Base-by-base conservation (phyloP, 1,140 invertebrate genomes). In the Pseudomyrmex pallidus region DNA sequence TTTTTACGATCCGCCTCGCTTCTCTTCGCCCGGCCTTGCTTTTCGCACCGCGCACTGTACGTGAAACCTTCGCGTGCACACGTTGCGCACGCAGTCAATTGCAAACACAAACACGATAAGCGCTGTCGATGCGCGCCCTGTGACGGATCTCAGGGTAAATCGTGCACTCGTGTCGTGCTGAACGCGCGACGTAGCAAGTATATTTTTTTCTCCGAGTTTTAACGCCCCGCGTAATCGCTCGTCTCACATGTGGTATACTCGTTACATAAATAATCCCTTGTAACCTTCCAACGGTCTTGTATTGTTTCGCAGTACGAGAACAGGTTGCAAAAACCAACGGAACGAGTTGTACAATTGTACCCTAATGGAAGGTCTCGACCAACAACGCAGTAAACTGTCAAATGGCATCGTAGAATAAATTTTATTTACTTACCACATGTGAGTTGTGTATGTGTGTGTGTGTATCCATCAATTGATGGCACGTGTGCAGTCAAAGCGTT, bases 1-100 rank as follows among this genome's bases (percentile, higher is more conserved):
- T 90, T 91, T 91, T 91, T 91, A 91, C 90, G 85, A 90, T 82
- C 76, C 62, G 20, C 76, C 87, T n/a, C 77, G 64, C 72, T 66
- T 12, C 17, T 12, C 57, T 10, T 17, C n/a, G n/a, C 12, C 62
- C 5, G 13, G 17, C 17, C 35, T 56, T 54, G 15, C 62, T 76
- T 87, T 78, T 66, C 76, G 15, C 68, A 8, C 66, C 35, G 35
- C 35, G 35, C 35, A 35, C 35, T 35, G 48, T 72, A 35, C 87
- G 84, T 82, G 59, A 85, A 83, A 62, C 77, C 73, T 73, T 76
- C 50, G 64, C 15, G 44, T 73, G 72, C 73, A 83, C 62, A 73
- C 73, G 72, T 59, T 74, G 83, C 83, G 67, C 83, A 85, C 76
- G 74, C 82, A 15, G 66, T 68, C 76, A 80, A 80, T 80, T 80